Percentiles rank a stretch among this genome's conserved stretches.
These are phyloP conservation scores for Phataginus tricuspis DNA, from an alignment of 2,797 vertebrate species.

Conservation along the genomic window DNA sequence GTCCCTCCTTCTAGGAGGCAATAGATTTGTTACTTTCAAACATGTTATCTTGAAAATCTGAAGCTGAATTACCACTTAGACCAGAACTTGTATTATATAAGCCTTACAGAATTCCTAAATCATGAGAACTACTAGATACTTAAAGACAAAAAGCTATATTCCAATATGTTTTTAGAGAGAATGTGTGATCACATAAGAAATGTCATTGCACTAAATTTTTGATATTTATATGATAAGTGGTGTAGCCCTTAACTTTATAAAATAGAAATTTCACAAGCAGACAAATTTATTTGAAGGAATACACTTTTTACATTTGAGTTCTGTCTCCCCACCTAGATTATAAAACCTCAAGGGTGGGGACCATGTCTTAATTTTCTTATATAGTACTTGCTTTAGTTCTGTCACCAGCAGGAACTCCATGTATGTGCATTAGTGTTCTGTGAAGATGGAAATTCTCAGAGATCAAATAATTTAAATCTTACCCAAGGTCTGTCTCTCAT, in stretches of 20 bases:
- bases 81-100: not conserved
- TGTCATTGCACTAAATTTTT: not conserved
- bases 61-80: not conserved
- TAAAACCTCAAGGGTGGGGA: not conserved
- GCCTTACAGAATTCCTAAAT: not conserved
- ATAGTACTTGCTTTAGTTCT: not conserved
- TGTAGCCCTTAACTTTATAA: not conserved
- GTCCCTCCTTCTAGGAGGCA: not conserved
- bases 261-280: not conserved
- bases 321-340: not conserved
- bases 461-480: conserved; percentile 63
- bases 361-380: not conserved
- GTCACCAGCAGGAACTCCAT: not conserved
- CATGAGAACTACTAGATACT: not conserved
- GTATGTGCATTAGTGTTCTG: not conserved
- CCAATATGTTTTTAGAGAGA: not conserved
- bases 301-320: not conserved
- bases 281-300: not conserved
- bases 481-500: conserved; percentile 89
- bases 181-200: not conserved
- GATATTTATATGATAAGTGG: not conserved
- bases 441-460: conserved; percentile 16
- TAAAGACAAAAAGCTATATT: conserved; percentile 16
- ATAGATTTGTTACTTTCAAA: not conserved
- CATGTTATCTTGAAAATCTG: not conserved